These are phyloP conservation scores for Protophormia terraenovae DNA, from an alignment of 2,888 invertebrate genomes.

Conservation along the genomic window DNA sequence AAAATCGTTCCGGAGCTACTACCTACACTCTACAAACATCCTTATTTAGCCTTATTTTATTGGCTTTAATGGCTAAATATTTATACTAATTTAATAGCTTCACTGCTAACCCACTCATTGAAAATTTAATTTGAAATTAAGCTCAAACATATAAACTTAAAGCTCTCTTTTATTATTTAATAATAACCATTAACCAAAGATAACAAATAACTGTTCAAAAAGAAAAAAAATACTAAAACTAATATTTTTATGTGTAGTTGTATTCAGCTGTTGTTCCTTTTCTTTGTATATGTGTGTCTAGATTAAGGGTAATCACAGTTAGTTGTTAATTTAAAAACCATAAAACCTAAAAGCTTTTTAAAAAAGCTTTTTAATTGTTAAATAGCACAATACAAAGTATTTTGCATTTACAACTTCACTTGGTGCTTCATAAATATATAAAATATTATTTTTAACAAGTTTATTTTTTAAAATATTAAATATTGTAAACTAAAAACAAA, in stretches of 20 bases:
- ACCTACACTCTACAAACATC: conserved; percentile 9
- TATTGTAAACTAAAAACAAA: no score
- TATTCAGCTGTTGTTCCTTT: conserved; percentile 51
- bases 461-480: no score
- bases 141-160: not conserved
- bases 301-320: conserved; percentile 35
- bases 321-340: not conserved
- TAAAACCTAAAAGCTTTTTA: not conserved
- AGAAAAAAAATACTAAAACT: not conserved
- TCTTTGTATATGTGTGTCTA: not conserved
- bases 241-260: not conserved
- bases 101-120: not conserved
- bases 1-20: conserved; percentile 29
- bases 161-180: conserved; percentile 49
- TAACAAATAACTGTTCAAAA: not conserved
- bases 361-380: not conserved
- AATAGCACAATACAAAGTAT: not conserved
- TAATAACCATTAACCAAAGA: not conserved
- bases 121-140: conserved; percentile 13
- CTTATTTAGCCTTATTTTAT: conserved; percentile 59
- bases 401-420: not conserved
- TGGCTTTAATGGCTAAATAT: conserved; percentile 66
- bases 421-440: conserved; percentile 1
- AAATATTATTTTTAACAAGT: no score
- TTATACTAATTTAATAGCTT: conserved; percentile 55